Base-by-base conservation (phyloP, 2,797 vertebrate genomes). In the Phaenicophaeus curvirostris region DNA sequence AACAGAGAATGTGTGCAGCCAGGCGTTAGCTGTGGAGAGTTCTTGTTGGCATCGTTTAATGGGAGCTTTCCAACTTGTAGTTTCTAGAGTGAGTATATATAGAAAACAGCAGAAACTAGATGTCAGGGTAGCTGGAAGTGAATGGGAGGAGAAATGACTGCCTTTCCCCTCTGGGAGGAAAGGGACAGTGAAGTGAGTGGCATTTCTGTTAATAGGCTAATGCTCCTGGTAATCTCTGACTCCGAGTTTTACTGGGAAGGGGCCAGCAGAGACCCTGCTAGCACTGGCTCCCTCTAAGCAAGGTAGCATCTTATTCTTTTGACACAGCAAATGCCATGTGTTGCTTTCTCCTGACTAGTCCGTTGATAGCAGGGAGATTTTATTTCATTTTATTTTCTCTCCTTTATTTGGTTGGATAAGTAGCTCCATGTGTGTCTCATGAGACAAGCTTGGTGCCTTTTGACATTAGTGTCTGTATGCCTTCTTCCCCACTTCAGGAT, bases 1-100 rank as follows among this genome's bases (percentile, higher is more conserved):
- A 62, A 55, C 66, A 92, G 81, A 28, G 51, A 91, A 86, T 50
- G 51, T 76, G 85, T 82, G 54, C 73, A 88, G 85, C 59, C 67
- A 94, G 91, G 68, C 2, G 0, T 90, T 82, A 68, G 67, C 67
- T 79, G 59, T 58, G 41, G 53, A 76, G 77, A 77, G 80, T 73
- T 93, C 76, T 85, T 54, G 41, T 46, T 95, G 94, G 85, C 71
- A 77, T 71, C 3, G 0, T 82, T 91, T 71, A 89, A 62, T 68
- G 71, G 57, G 87, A 95, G 35, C 74, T 91, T 86, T 95, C 27
- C 77, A 87, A 74, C 74, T 84, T 23, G 4, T 59, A 1, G 12
- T 54, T 94, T 77, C 69, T 74, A 20, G 16, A 12, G 33, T 42
- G 44, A 80, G 51, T 78, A 11, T 46, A 30, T 8, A 30, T 8